Base-by-base conservation (phyloP, 2,888 invertebrate species). In the Anthrax anthrax region DNA sequence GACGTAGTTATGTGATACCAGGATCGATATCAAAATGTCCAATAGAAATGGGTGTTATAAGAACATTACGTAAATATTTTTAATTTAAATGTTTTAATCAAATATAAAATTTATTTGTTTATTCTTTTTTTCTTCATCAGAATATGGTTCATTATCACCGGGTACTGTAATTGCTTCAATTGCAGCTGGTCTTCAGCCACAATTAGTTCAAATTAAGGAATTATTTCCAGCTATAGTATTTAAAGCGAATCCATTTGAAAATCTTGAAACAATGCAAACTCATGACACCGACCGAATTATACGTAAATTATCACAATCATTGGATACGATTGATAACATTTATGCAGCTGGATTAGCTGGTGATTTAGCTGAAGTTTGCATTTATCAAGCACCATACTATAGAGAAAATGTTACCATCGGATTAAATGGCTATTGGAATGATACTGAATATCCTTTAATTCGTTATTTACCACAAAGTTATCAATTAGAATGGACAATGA, bases 341-440 rank as follows among this genome's bases (percentile, higher is more conserved):
- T 78, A 76, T 74, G 72, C 76, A 13, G 73, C 80, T 13, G 78
- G 80, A 5, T 57, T 78, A 23, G 72, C 75, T 56, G 78, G 78
- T 42, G 81, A 82, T 60, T 61, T 82, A 52, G 80, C 80, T 6
- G 81, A 81, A 64, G 73, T 79, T 43, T 72, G 77, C 5, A 70
- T 81, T 10, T 76, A 77, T 55, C 80, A 81, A 59, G 78, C 77
- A 0, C 75, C 77, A 0, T 59, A 72, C 39, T 67, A 70, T 6
- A 70, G 70, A 1, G 64, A 64, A 36, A 63, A 63, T 39, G 66
- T 80, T 58, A 63, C 65, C 4, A 62, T 77, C 5, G 78, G 78
- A 17, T 70, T 72, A 36, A 63, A 64, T 39, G 80, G 78, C 48
- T 70, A 72, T 40, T 83, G 83, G 82, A 80, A 84, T 56, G 76